phyloP scores from a whole-genome alignment of 2,888 invertebrate genomes.

The Orthosia gothica region DNA sequence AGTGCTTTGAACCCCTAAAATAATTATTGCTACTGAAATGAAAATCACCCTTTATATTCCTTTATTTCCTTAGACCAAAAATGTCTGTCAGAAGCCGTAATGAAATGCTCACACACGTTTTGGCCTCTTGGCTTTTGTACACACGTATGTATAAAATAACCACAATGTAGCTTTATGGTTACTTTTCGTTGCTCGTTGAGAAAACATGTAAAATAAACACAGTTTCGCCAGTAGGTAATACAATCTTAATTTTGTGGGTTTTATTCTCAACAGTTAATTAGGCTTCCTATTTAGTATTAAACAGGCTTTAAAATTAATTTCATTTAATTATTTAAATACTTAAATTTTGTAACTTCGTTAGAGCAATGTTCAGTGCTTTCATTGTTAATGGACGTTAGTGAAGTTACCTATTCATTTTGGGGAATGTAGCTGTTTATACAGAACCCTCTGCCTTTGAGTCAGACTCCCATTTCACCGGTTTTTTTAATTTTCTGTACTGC shows the following conservation, averaged over 20 bases:
- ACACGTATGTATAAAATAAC: neutral
- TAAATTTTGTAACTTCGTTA: too few species aligned
- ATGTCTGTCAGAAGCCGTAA: constrained; percentile 6
- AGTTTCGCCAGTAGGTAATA: neutral
- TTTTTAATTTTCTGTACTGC: too few species aligned
- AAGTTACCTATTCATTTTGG: too few species aligned
- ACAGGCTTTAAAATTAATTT: constrained; percentile 11
- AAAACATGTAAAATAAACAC: constrained; percentile 15
- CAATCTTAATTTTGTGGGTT: constrained; percentile 19
- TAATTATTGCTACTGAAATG: neutral
- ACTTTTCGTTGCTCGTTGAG: constrained; percentile 13
- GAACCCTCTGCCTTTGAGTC: too few species aligned
- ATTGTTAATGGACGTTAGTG: too few species aligned
- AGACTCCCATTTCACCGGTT: too few species aligned
- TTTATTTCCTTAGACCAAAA: neutral
- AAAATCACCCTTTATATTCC: neutral
- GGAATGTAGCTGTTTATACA: too few species aligned
- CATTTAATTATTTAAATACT: constrained; percentile 3
- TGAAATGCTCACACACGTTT: constrained; percentile 34
- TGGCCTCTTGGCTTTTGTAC: neutral
- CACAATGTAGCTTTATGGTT: constrained; percentile 3
- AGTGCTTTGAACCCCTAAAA: too few species aligned
- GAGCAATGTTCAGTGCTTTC: too few species aligned
- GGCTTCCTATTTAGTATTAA: neutral
- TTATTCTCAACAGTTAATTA: constrained; percentile 17